Base-by-base conservation (phyloP, 2,113 vertebrate species). In the Dermatemys mawii region DNA sequence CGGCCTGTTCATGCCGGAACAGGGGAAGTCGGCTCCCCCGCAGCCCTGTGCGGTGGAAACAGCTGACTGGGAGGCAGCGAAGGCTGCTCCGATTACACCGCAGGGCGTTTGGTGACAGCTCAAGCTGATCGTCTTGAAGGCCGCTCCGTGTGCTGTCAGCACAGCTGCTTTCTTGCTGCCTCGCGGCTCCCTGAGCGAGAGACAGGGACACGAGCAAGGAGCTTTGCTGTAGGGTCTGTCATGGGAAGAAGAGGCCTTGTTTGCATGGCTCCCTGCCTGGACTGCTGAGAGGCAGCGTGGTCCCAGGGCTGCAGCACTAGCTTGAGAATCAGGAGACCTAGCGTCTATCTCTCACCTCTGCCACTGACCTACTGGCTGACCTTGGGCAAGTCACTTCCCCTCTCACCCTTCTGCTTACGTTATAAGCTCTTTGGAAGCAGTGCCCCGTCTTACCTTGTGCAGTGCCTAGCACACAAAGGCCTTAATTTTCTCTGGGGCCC, bases 1-100 rank as follows among this genome's bases (percentile, higher is more conserved):
- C 1, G 46, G 46, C 3, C 2, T 46, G n/a, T 46, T 80, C 22
- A 35, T 0, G 76, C 14, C 8, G 86, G 75, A 53, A 46, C 22
- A 3, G 21, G 32, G 12, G 1, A 48, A 27, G 11, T 3, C 10
- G 0, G 1, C 0, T 55, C 24, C 26, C 70, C 73, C 2, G 0
- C 83, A 27, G 46, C 48, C 78, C 17, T 0, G 19, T 0, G 6
- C 1, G 53, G 29, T 2, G 1, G 0, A 21, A 19, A 44, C 3
- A 0, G 50, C 51, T 9, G 48, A 41, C 49, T 50, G 27, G 78
- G 78, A 83, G 80, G 81, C 10, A 53, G 51, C 24, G 8, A 38
- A 41, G 50, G 0, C 90, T 19, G 46, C 5, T 0, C 32, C 27
- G 51, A n/a, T 50, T 1, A 16, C 2, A 11, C 12, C 4, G 21